These are phyloP conservation scores for Hydrochoerus hydrochaeris DNA, from an alignment of 2,113 vertebrate genomes.

Conservation along the genomic window DNA sequence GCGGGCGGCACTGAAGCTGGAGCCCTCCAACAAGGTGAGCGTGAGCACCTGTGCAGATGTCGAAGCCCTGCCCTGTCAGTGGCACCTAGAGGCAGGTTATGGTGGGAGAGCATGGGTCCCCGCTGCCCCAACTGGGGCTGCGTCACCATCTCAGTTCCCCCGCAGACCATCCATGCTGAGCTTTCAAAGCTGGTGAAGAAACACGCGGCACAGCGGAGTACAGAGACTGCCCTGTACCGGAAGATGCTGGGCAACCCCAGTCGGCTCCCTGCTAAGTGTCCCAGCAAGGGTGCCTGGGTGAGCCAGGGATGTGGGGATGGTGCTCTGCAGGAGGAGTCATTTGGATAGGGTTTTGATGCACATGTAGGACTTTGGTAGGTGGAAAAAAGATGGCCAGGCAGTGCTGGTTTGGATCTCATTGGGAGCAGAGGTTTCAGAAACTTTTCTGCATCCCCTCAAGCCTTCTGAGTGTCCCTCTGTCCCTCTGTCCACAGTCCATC, in stretches of 20 bases:
- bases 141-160: accelerated
- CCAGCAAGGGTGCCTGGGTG: constrained; percentile 93
- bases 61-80: no score
- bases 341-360: neutral
- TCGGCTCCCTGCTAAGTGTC: constrained; percentile 82
- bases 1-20: constrained; percentile 93
- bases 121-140: neutral
- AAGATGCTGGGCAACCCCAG: constrained; percentile 94
- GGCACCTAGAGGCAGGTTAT: no score
- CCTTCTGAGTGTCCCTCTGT: neutral
- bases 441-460: neutral
- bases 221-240: constrained; percentile 97
- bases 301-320: neutral
- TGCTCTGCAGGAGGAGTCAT: neutral
- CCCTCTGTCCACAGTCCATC: constrained; percentile 81
- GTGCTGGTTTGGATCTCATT: neutral
- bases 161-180: constrained; percentile 95
- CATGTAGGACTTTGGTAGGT: neutral
- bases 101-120: no score
- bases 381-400: neutral
- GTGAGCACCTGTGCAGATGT: no score
- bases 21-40: constrained; percentile 96
- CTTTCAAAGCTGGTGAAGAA: constrained; percentile 98
- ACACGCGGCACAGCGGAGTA: constrained; percentile 92
- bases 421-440: neutral